Percentiles rank a stretch among this genome's conserved stretches.
Evolutionary conservation across 2,797 vertebrate species (phyloP).

Genomic region (Sebastes taczanowskii): DNA sequence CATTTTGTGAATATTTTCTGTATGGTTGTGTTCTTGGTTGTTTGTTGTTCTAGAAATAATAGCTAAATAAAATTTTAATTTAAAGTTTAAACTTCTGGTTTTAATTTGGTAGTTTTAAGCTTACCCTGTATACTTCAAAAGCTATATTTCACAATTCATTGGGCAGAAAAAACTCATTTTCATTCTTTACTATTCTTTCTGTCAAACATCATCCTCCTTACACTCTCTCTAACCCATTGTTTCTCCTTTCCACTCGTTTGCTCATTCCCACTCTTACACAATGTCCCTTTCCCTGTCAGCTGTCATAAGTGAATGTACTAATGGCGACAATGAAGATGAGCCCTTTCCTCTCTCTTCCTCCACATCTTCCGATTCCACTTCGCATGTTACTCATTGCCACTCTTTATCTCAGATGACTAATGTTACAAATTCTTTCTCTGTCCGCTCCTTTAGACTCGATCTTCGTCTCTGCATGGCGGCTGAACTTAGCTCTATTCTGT

Average conservation of each 20-base stretch:
- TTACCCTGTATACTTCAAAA: not conserved
- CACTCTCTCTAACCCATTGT: not conserved
- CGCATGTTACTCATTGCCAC: conserved; percentile 4
- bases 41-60: not conserved
- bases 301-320: not conserved
- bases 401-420: conserved; percentile 22
- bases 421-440: not conserved
- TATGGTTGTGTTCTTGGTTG: not conserved
- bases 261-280: not conserved
- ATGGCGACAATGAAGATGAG: not conserved
- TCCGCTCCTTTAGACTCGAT: not conserved
- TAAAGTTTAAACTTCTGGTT: not conserved
- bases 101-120: not conserved
- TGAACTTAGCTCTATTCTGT: conserved; percentile 12
- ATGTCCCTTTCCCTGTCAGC: not conserved
- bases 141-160: not conserved
- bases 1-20: not conserved
- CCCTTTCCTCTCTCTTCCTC: not conserved
- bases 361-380: conserved; percentile 6
- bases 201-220: conserved; percentile 1
- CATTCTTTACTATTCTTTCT: not conserved
- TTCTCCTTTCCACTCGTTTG: not conserved
- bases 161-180: not conserved
- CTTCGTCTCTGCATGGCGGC: not conserved
- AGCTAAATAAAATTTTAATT: not conserved